Base-by-base conservation (phyloP, 2,888 invertebrate species). In the Fissipunctia ypsillon region DNA sequence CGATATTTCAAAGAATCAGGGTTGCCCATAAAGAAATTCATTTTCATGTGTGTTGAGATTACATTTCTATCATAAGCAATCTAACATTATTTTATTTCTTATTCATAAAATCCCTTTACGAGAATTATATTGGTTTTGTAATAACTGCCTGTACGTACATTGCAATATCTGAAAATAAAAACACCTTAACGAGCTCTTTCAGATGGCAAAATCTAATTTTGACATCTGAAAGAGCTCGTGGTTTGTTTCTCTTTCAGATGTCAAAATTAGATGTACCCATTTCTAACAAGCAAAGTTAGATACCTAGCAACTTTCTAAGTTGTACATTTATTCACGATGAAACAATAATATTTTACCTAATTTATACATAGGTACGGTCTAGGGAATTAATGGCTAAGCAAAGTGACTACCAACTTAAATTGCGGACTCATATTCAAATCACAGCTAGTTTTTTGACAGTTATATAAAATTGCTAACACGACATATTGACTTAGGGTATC, bases 11-110 rank as follows among this genome's bases (percentile, higher is more conserved):
- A 22, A 48, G 16, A 64, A 64, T 65, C 19, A 45, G 7, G 4
- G 14, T 14, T 25, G 1, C 31, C 16, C 9, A 41, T 41, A 54
- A 54, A 54, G 14, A 22, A 38, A 65, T 35, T 69, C 12, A 54
- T 35, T 35, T 69, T 68, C 52, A n/a, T 52, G n/a, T n/a, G n/a
- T n/a, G 28, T 22, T 48, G 22, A 28, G 16, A 25, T 38, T 50
- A 22, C 6, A 70, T 38, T 69, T 41, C 25, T 43, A 25, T 70
- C 43, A 22, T 14, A 19, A 22, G 22, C 35, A 69, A 54, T 69
- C 35, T n/a, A 70, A 69, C 56, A 69, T 22, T 45, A 69, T 54
- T 22, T 10, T 22, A 43, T 69, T 70, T 22, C 35, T 35, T 6
- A 45, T 25, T 70, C 69, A 54, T 54, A 35, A 31, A 67, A 68